Base-by-base conservation (phyloP, 2,797 vertebrate genomes). In the Huso huso region DNA sequence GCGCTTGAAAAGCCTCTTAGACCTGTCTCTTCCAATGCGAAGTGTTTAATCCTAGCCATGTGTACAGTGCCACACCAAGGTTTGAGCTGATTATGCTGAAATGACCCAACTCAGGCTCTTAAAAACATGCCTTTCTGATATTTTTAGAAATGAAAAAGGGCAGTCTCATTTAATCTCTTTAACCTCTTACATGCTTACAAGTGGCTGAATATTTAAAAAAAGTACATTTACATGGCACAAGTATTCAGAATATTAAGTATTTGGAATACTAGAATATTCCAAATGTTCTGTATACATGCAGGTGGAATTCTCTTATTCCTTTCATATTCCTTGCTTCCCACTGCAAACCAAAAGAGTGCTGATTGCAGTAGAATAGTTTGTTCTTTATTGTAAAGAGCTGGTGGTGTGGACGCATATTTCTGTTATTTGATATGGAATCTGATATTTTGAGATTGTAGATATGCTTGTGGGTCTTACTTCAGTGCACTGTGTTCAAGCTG, bases 41-140 rank as follows among this genome's bases (percentile, higher is more conserved):
- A 77, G 67, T 78, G 75, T 75, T 79, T 90, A 91, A 91, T 90
- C 89, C 82, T 74, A 69, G 78, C 72, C 71, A 71, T 72, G 78
- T 78, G 78, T 79, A 80, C 72, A 81, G 79, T 78, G 73, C 80
- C 72, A 73, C 57, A 65, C 77, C 83, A 82, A 79, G 75, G 77
- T 80, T 73, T 81, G 72, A 89, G 82, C 86, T 79, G 86, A 81
- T 89, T 90, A 90, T 7, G 69, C 70, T 73, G 51, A 71, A 69
- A 72, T 82, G 84, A 87, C 83, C 85, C 81, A 70, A 69, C 69
- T 74, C 66, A 66, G 68, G 62, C 11, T 11, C 50, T 60, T 48
- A 58, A 51, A 64, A 66, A 66, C 13, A 9, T 70, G 51, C 12
- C 58, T 7, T 48, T 6, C 18, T 37, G 61, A 48, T 62, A 62